Percentiles rank a stretch among this genome's conserved stretches.
Evolutionary conservation across 2,888 invertebrate genomes (phyloP).

Genomic region (Chymomyza procnemis): DNA sequence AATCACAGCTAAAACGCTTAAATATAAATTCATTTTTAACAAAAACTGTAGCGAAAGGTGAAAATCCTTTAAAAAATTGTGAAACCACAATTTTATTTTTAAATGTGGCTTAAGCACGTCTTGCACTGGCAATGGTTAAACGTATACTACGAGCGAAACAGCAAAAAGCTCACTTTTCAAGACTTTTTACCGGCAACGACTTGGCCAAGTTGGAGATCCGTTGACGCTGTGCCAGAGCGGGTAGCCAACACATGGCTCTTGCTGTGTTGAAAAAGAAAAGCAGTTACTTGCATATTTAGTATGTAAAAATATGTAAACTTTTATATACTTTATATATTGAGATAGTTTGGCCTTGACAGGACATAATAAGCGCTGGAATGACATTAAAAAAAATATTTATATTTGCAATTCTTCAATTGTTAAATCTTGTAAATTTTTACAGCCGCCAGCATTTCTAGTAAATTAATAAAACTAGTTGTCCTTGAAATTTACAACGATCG

Average conservation of each 20-base stretch:
- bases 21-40: conserved; percentile 75
- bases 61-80: conserved; percentile 11
- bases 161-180: conserved; percentile 78
- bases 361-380: neutral
- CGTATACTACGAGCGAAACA: conserved; percentile 77
- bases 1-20: conserved; percentile 76
- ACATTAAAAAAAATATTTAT: neutral
- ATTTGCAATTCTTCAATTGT: neutral
- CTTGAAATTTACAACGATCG: neutral
- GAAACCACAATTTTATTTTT: conserved; percentile 5
- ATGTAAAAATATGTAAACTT: conserved; percentile 1
- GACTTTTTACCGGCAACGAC: conserved; percentile 72
- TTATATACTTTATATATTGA: conserved; percentile 1
- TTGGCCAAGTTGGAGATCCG: conserved; percentile 26
- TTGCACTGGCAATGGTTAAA: conserved; percentile 75
- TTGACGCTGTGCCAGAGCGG: conserved; percentile 40
- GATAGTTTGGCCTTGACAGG: neutral
- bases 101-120: conserved; percentile 49
- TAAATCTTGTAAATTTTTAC: neutral
- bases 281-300: neutral
- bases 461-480: neutral
- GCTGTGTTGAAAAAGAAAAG: neutral
- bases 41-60: conserved; percentile 26
- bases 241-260: neutral
- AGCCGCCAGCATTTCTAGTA: neutral